A percentile compares a stretch with the other conserved stretches of the same genome.
These are phyloP conservation scores for Limnephilus rhombicus DNA, from an alignment of 2,888 invertebrate species.

Conservation along the genomic window DNA sequence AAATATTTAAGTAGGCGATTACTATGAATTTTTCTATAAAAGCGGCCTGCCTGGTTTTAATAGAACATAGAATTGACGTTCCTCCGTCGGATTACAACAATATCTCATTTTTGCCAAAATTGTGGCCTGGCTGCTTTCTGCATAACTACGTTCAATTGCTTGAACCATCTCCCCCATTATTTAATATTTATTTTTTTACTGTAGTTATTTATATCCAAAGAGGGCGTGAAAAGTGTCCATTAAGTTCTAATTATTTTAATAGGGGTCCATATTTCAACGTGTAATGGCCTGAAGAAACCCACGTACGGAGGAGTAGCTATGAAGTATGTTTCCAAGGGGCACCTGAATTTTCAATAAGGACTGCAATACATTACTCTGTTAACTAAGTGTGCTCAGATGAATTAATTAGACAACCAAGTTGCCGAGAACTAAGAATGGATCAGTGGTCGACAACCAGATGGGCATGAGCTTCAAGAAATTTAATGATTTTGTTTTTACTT, in stretches of 20 bases:
- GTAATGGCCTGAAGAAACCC: background rate
- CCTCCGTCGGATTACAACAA: too few relatives aligned
- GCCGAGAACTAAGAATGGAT: background rate
- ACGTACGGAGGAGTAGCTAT: background rate
- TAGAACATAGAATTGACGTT: too few relatives aligned
- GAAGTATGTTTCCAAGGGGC: background rate
- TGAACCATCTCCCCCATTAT: background rate
- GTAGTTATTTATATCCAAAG: background rate
- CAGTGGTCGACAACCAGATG: background rate
- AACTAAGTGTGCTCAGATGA: background rate
- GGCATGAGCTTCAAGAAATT: background rate
- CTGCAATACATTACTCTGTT: constrained; percentile 6
- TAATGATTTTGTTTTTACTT: too few relatives aligned
- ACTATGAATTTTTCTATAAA: too few relatives aligned
- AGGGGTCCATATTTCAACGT: background rate
- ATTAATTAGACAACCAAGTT: constrained; percentile 23
- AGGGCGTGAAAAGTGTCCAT: background rate
- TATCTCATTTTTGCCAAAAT: too few relatives aligned
- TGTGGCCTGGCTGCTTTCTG: too few relatives aligned
- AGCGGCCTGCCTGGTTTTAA: too few relatives aligned
- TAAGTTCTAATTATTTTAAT: background rate
- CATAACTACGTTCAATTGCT: too few relatives aligned
- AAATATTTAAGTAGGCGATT: too few relatives aligned
- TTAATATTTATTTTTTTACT: background rate
- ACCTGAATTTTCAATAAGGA: constrained; percentile 25